A percentile compares a stretch with the other conserved stretches of the same genome.
Evolutionary conservation across 2,797 vertebrate genomes (phyloP).

Genomic region (Clarias pachynema): DNA sequence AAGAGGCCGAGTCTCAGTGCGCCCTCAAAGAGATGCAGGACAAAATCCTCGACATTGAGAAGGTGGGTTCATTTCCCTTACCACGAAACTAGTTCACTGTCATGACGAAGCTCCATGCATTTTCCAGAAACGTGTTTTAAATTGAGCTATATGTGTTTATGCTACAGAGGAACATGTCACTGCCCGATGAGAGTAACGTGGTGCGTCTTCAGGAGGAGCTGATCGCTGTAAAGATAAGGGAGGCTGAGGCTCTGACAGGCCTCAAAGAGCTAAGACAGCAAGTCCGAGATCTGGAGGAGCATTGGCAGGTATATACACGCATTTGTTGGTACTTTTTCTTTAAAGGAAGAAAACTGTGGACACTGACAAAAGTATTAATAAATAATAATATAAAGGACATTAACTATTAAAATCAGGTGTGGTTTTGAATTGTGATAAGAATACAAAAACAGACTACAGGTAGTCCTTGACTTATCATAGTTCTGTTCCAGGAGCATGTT

Average conservation of each 20-base stretch:
- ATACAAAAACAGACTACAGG: too few relatives aligned
- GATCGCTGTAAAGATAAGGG: slow-evolving; percentile 92
- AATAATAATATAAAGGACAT: too few relatives aligned
- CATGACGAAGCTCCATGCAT: background rate
- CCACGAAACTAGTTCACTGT: too few relatives aligned
- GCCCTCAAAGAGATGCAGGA: slow-evolving; percentile 98
- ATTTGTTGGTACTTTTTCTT: too few relatives aligned
- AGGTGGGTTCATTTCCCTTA: slow-evolving; percentile 72
- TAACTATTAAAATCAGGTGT: too few relatives aligned
- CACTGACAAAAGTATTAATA: too few relatives aligned
- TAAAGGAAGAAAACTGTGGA: too few relatives aligned
- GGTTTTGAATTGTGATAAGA: too few relatives aligned
- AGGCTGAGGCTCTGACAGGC: slow-evolving; percentile 90
- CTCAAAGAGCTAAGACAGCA: slow-evolving; percentile 93
- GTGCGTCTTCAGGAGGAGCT: slow-evolving; percentile 93
- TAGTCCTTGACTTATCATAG: too few relatives aligned
- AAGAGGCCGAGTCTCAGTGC: slow-evolving; percentile 95
- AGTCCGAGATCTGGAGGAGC: slow-evolving; percentile 92
- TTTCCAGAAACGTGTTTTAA: background rate
- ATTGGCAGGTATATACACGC: slow-evolving; percentile 89
- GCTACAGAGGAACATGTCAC: slow-evolving; percentile 86
- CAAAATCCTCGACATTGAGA: slow-evolving; percentile 95
- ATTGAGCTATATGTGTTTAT: slow-evolving; percentile 37
- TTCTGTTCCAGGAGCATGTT: too few relatives aligned
- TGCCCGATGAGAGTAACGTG: slow-evolving; percentile 96